phyloP scores from a whole-genome alignment of 2,888 invertebrate genomes.

The Norana najaformis region DNA sequence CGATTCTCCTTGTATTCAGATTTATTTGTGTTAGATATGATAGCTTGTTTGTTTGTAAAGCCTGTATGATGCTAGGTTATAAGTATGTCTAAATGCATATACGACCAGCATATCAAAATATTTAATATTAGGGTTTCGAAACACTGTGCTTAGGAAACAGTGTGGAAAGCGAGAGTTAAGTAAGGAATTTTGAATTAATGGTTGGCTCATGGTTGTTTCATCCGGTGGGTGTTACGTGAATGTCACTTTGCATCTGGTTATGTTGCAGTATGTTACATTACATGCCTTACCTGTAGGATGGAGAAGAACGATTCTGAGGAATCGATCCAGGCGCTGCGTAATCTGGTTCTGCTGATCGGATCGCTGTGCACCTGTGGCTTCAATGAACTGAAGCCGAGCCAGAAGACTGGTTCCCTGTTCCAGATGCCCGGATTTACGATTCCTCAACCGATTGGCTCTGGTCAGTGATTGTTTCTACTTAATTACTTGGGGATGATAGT shows the following conservation, averaged over 20 bases:
- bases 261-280: neutral
- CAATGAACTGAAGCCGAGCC: constrained; percentile 72
- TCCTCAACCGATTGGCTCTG: constrained; percentile 85
- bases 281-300: constrained; percentile 66
- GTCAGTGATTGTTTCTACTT: neutral
- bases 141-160: neutral
- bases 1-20: no score
- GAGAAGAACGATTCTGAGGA: constrained; percentile 81
- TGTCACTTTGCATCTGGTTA: neutral
- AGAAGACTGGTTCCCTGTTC: constrained; percentile 84
- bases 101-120: no score
- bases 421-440: constrained; percentile 90
- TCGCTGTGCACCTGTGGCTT: constrained; percentile 93
- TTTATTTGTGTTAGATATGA: no score
- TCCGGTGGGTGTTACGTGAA: neutral
- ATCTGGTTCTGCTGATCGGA: constrained; percentile 88
- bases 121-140: no score
- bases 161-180: neutral
- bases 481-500: neutral
- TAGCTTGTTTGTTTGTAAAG: no score
- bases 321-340: constrained; percentile 78
- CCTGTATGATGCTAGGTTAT: no score
- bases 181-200: neutral
- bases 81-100: no score
- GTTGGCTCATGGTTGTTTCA: neutral